A percentile compares a stretch with the other conserved stretches of the same genome.
Evolutionary conservation across 2,888 invertebrate genomes (phyloP).

Genomic region (Sesia apiformis): DNA sequence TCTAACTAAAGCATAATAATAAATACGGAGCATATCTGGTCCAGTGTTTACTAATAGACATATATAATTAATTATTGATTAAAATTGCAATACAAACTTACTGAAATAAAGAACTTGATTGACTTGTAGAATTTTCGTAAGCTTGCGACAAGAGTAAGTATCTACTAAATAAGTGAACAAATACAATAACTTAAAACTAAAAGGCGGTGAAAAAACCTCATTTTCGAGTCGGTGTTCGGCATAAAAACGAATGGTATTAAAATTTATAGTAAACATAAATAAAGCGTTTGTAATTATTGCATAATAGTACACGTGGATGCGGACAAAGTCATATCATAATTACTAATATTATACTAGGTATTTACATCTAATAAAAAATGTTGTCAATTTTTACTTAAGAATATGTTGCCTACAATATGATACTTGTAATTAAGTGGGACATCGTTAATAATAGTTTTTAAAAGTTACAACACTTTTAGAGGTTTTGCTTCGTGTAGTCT

Average conservation of each 20-base stretch:
- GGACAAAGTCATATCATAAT: too few species aligned
- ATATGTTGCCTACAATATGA: too few species aligned
- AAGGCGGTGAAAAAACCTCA: constrained; percentile 43
- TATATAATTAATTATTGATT: background rate
- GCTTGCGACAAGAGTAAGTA: constrained; percentile 9
- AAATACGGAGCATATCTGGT: background rate
- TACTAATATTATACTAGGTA: too few species aligned
- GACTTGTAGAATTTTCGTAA: background rate
- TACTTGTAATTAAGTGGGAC: too few species aligned
- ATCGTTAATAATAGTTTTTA: too few species aligned
- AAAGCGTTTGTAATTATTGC: constrained; percentile 1
- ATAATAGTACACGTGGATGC: background rate
- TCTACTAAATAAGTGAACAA: constrained; percentile 13
- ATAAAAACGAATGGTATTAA: too few species aligned
- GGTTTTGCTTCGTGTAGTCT: too few species aligned
- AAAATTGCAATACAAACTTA: background rate
- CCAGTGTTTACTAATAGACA: background rate
- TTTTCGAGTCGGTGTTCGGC: constrained; percentile 8
- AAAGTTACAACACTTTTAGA: too few species aligned
- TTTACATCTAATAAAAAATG: too few species aligned
- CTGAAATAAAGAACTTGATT: background rate
- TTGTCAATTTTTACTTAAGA: too few species aligned
- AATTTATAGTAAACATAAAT: background rate
- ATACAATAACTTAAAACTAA: constrained; percentile 35
- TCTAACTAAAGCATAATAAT: background rate